Base-by-base conservation (phyloP, 1,140 invertebrate species). In the Orussus abietinus region DNA sequence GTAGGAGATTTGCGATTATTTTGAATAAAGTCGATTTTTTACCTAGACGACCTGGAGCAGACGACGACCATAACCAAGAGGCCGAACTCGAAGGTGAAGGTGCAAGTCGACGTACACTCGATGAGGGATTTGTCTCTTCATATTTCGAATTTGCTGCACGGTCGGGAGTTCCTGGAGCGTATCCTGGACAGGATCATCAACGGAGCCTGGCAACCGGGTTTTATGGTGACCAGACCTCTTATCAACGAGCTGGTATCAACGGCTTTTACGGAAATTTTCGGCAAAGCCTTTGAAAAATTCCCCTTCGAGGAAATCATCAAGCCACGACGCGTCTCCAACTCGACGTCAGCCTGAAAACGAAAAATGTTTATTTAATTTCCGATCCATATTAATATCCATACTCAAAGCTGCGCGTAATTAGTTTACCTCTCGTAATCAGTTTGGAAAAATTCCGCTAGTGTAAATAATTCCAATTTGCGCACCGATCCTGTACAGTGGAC, bases 221-320 rank as follows among this genome's bases (percentile, higher is more conserved):
- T 90, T 48, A 76, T 80, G 0, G 64, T 90, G 4, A 76, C 87
- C 2, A 72, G 78, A 41, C 82, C 84, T 4, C 59, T 88, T 11
- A 86, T 90, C 51, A 87, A 89, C 60, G 86, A 90, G 53, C 69
- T 90, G 18, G 86, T 90, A 18, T 85, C 83, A 49, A 83, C 78
- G 0, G 88, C 82, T 3, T 90, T 89, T 57, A 88, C 86, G 0
- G 80, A 88, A 37, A 88, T 90, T 42, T 88, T 88, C 62, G 84
- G 81, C 37, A 77, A 80, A 38, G 78, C 81, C 21, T 90, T 90
- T 50, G 74, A 71, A 26, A 63, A 83, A 53, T 85, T 86, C 57
- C 80, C 80, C 0, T 61, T 84, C 4, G 74, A 81, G 1, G 72
- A 79, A 50, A 80, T 86, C 40, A 75, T 81, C n/a, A 70, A 59